A percentile compares a stretch with the other conserved stretches of the same genome.
phyloP scores from a whole-genome alignment of 2,888 invertebrate genomes.

The Xestobium rufovillosum region DNA sequence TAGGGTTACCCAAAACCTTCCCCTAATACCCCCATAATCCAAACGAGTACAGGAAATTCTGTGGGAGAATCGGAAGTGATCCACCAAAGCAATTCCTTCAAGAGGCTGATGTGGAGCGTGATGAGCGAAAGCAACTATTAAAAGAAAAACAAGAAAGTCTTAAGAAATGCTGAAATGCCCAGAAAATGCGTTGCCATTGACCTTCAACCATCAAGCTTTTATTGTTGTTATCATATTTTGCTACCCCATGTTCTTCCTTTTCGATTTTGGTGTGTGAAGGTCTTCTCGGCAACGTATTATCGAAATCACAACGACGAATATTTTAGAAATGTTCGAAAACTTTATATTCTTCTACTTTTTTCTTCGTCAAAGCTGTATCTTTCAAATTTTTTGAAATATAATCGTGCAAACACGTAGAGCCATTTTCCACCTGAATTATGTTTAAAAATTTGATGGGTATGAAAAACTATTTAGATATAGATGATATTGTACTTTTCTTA shows the following conservation, averaged over 20 bases:
- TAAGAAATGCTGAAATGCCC: too few relatives aligned
- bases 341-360: constrained; percentile 19
- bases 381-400: constrained; percentile 27
- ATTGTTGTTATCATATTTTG: too few relatives aligned
- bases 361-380: constrained; percentile 21
- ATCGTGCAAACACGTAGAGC: constrained; percentile 38
- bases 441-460: constrained; percentile 35
- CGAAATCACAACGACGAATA: constrained; percentile 28
- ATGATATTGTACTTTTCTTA: too few relatives aligned
- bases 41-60: constrained; percentile 48
- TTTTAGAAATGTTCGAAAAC: constrained; percentile 36
- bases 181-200: too few relatives aligned
- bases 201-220: too few relatives aligned
- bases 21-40: not conserved
- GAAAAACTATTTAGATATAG: too few relatives aligned
- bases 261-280: too few relatives aligned
- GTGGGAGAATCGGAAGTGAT: constrained; percentile 68
- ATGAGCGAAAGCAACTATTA: constrained; percentile 62
- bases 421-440: constrained; percentile 26
- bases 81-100: constrained; percentile 88
- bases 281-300: too few relatives aligned
- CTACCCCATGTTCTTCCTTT: too few relatives aligned
- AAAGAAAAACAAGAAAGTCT: too few relatives aligned
- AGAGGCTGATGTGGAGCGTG: constrained; percentile 86
- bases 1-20: too few relatives aligned